Evolutionary conservation across 2,113 vertebrate species (phyloP).

Genomic region (Ptyas mucosa): DNA sequence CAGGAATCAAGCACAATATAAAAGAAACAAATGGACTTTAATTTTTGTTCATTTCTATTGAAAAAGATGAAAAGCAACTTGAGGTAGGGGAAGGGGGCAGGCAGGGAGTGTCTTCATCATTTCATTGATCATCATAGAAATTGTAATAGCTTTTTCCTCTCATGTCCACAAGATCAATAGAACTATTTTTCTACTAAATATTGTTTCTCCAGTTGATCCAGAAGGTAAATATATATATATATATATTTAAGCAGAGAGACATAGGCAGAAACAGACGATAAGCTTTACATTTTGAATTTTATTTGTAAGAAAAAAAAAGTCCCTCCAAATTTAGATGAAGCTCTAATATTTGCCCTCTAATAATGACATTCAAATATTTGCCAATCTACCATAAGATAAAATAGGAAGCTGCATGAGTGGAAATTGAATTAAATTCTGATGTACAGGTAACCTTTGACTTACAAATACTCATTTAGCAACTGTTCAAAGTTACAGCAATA

Average conservation of each 20-base stretch:
- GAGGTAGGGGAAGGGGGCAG: background rate
- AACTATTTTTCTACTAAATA: background rate
- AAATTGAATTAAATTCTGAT: background rate
- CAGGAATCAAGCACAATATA: background rate
- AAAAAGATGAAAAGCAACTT: background rate
- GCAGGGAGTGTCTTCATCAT: background rate
- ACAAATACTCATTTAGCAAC: background rate
- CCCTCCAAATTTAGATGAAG: background rate
- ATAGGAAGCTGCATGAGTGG: background rate
- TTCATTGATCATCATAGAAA: background rate
- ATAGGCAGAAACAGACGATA: background rate
- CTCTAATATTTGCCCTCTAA: background rate
- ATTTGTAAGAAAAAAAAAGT: background rate
- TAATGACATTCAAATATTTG: background rate
- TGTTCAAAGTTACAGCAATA: background rate
- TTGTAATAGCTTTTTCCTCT: background rate
- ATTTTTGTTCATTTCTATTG: background rate
- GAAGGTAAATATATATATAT: background rate
- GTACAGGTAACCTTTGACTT: background rate
- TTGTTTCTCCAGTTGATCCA: background rate
- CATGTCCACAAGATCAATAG: background rate
- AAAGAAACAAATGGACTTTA: constrained; percentile 7
- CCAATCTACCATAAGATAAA: background rate
- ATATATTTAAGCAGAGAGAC: background rate
- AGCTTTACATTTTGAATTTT: background rate